Conservation (phyloP, 2,888 invertebrate genomes). For the Tetanocera ferruginea region DNA sequence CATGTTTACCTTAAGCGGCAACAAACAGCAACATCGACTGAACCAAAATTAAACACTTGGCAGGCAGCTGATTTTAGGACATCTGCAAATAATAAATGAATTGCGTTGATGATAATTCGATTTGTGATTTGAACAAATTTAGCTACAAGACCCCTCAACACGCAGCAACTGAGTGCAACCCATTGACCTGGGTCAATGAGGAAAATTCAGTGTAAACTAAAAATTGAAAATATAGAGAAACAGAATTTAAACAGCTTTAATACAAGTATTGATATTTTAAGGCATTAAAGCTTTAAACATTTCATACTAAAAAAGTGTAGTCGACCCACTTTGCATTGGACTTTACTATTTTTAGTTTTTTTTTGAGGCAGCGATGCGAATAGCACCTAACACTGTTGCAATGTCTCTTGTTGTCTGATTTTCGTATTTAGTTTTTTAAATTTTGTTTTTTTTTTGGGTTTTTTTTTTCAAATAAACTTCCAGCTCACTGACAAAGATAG, state of each 20-base stretch:
- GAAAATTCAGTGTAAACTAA: not conserved
- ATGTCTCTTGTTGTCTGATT: not conserved
- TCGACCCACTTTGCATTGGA: too few relatives aligned
- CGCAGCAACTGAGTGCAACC: not conserved
- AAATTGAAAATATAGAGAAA: not conserved
- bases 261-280: not conserved
- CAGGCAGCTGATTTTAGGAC: constrained; percentile 14
- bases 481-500: constrained; percentile 39
- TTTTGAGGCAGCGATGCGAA: not conserved
- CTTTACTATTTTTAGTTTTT: not conserved
- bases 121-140: constrained; percentile 12
- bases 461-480: constrained; percentile 36
- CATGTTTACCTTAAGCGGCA: not conserved
- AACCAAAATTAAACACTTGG: constrained; percentile 19
- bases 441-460: not conserved
- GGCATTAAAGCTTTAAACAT: not conserved
- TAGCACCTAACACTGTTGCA: not conserved
- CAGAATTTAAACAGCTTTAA: not conserved
- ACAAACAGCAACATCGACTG: not conserved
- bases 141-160: not conserved
- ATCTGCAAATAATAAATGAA: constrained; percentile 29
- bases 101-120: constrained; percentile 23
- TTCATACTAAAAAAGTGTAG: too few relatives aligned
- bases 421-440: not conserved
- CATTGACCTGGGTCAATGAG: not conserved